Base-by-base conservation (phyloP, 1,140 invertebrate genomes). In the Anthonomus grandis region DNA sequence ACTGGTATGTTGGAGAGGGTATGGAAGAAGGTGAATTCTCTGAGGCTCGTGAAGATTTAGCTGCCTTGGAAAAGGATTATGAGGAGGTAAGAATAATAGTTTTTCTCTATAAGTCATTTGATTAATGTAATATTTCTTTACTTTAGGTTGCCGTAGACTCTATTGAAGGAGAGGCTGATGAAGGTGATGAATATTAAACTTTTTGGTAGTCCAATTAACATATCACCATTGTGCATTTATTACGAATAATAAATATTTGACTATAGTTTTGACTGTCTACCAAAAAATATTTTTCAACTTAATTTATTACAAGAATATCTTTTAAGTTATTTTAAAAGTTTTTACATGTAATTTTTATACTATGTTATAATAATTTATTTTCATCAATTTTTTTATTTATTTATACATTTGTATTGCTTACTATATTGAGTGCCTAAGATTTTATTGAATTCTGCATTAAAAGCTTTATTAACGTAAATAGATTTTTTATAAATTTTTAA, bases 11-110 rank as follows among this genome's bases (percentile, higher is more conserved):
- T 15, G 86, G 87, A 57, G 89, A 92, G 78, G 88, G 89, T 70
- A 90, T 91, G 87, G 88, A 91, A 72, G 86, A 90, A 73, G 86
- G 86, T 37, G 89, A 91, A 74, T 93, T 93, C 77, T 86, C 83
- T 2, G 90, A 93, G 73, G 90, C 90, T 39, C 82, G 89, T 65
- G 90, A 93, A 75, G 90, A 92, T 81, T 76, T 91, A 67, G 88
- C 89, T 37, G 87, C 87, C 12, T 76, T 91, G 4, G 86, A 91
- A 77, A 90, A 89, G 73, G 89, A 92, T 73, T 91, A 91, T 72
- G 87, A 89, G 75, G 87, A 90, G 72, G 60, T 58, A 15, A 27
- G 24, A 12, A 15, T 8, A n/a, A n/a, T 3, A 31, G 36, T 34
- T 34, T 13, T 3, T 17, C 3, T 34, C 18, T 17, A 27, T 9